Evolutionary conservation across 2,888 invertebrate genomes (phyloP).

Genomic region (Troides aeacus): DNA sequence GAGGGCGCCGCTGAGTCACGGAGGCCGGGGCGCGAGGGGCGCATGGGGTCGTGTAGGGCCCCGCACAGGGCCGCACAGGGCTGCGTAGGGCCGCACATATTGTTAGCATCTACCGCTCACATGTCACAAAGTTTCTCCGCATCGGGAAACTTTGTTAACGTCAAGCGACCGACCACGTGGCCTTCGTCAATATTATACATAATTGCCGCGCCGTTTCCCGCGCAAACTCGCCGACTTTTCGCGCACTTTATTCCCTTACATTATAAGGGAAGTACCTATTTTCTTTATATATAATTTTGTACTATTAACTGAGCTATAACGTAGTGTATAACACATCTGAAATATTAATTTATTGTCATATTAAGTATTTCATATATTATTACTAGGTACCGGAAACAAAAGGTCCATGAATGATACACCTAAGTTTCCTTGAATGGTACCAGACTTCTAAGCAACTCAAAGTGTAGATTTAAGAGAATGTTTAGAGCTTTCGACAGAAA

Average conservation of each 20-base stretch:
- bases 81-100: constrained; percentile 57
- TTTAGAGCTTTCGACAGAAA: background rate
- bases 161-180: constrained; percentile 79
- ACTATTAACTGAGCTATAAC: background rate
- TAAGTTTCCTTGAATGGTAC: no score
- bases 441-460: no score
- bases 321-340: background rate
- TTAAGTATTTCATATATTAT: no score
- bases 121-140: constrained; percentile 80
- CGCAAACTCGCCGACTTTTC: constrained; percentile 34
- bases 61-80: constrained; percentile 50
- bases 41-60: constrained; percentile 28
- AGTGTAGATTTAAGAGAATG: background rate
- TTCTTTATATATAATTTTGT: no score
- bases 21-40: constrained; percentile 43
- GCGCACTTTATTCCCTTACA: constrained; percentile 12
- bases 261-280: background rate
- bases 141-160: constrained; percentile 79
- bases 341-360: no score
- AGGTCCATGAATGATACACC: no score
- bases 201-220: constrained; percentile 62
- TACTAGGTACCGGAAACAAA: no score
- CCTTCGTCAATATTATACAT: constrained; percentile 68
- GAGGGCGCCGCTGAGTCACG: constrained; percentile 79
- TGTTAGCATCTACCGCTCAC: constrained; percentile 78